Base-by-base conservation (phyloP, 2,797 vertebrate genomes). In the Oryzias sinensis region DNA sequence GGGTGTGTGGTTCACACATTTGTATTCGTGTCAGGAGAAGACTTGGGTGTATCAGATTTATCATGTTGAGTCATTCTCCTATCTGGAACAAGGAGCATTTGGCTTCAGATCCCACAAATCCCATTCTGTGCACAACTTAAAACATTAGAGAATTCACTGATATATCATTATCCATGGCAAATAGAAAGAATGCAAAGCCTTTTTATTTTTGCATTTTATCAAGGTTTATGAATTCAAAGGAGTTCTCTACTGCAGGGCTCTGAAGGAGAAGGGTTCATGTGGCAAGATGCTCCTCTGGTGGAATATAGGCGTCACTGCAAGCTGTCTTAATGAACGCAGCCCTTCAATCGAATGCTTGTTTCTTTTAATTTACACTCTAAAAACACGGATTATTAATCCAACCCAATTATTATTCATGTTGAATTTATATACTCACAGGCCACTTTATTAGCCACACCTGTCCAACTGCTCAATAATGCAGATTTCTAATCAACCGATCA, bases 251-350 rank as follows among this genome's bases (percentile, higher is more conserved):
- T 54, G n/a, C 46, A 40, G 63, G n/a, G 24, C 3, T 2, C 15
- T 24, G 41, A 13, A 47, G 24, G 45, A 43, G 37, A 33, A 15
- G 0, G 27, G 43, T 53, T 16, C 37, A 27, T 70, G 76, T 37
- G 48, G 16, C 45, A 1, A 0, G 74, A 77, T 18, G 24, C 20
- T 54, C 71, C 76, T 76, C 79, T 80, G 44, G 64, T 84, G 82
- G 83, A 65, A 33, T 55, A 65, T 16, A 60, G 4, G 3, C 17
- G 0, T 24, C 13, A 72, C 15, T 72, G 62, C 79, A 68, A 44
- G 29, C 37, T 24, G 16, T 25, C 40, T 62, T 17, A 9, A 24
- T 3, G 15, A 20, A 27, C 11, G 4, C 14, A n/a, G 47, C n/a
- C 14, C n/a, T 47, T 15, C 14, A 11, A 37, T 9, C 20, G 3